Evolutionary conservation across 2,888 invertebrate species (phyloP).

Genomic region (Nymphalis urticae): DNA sequence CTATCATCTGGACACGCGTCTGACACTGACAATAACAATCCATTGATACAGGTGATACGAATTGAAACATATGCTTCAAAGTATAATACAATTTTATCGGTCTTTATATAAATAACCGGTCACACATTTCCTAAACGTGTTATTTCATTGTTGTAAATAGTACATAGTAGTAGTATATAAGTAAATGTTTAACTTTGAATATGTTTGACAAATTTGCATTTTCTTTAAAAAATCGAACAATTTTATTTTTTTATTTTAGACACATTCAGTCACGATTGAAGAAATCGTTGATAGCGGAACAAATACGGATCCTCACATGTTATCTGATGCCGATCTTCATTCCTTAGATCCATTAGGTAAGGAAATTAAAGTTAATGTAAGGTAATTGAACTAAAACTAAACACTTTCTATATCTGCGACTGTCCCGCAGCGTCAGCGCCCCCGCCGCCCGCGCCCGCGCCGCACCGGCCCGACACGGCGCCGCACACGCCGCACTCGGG

Average conservation of each 20-base stretch:
- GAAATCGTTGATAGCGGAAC: constrained; percentile 84
- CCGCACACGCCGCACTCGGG: constrained; percentile 46
- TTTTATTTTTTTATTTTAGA: constrained; percentile 48
- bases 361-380: constrained; percentile 34
- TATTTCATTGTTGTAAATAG: no score
- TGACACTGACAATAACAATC: constrained; percentile 94
- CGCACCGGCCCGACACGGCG: constrained; percentile 84
- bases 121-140: no score
- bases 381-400: background rate
- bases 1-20: constrained; percentile 96
- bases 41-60: constrained; percentile 43
- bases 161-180: no score
- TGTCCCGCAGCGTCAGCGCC: constrained; percentile 71
- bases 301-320: constrained; percentile 83
- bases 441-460: constrained; percentile 88
- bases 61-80: background rate
- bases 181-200: background rate
- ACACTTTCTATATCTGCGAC: no score
- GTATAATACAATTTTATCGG: background rate
- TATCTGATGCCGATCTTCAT: constrained; percentile 86
- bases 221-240: constrained; percentile 1
- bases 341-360: constrained; percentile 88
- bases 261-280: constrained; percentile 67
- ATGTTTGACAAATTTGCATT: background rate
- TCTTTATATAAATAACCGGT: background rate